phyloP scores from a whole-genome alignment of 2,113 vertebrate species.

The Leptosomus discolor region DNA sequence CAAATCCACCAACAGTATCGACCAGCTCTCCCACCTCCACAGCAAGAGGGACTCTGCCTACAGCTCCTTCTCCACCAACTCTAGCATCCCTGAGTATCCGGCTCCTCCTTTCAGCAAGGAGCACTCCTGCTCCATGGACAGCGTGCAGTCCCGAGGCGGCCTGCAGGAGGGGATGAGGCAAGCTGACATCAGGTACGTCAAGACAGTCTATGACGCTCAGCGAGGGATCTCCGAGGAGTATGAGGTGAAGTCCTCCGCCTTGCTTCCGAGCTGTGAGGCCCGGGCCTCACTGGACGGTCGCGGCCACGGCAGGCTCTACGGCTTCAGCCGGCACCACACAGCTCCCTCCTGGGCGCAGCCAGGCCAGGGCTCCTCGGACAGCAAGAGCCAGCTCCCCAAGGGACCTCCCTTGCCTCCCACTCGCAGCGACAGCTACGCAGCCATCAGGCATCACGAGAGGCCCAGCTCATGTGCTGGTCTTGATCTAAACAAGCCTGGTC shows the following conservation, averaged over 20 bases:
- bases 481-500: constrained; percentile 79
- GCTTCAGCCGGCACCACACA: constrained; percentile 67
- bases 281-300: constrained; percentile 30
- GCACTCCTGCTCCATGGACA: constrained; percentile 81
- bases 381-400: constrained; percentile 52
- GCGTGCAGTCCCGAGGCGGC: constrained; percentile 60
- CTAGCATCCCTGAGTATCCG: constrained; percentile 89
- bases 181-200: constrained; percentile 85
- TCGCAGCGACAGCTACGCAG: constrained; percentile 90
- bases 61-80: constrained; percentile 94
- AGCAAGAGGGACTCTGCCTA: constrained; percentile 96
- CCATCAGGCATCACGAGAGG: constrained; percentile 84
- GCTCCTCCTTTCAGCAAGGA: constrained; percentile 74
- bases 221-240: constrained; percentile 82
- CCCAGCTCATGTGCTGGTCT: constrained; percentile 85
- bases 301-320: constrained; percentile 46
- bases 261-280: constrained; percentile 47
- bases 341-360: constrained; percentile 72
- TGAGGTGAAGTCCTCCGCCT: constrained; percentile 77
- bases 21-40: constrained; percentile 87
- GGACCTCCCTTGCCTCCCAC: constrained; percentile 83
- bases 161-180: constrained; percentile 81
- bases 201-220: constrained; percentile 80
- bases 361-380: constrained; percentile 71
- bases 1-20: constrained; percentile 93